Conservation (phyloP, 2,888 invertebrate species). For the Andricus quercusramuli region DNA sequence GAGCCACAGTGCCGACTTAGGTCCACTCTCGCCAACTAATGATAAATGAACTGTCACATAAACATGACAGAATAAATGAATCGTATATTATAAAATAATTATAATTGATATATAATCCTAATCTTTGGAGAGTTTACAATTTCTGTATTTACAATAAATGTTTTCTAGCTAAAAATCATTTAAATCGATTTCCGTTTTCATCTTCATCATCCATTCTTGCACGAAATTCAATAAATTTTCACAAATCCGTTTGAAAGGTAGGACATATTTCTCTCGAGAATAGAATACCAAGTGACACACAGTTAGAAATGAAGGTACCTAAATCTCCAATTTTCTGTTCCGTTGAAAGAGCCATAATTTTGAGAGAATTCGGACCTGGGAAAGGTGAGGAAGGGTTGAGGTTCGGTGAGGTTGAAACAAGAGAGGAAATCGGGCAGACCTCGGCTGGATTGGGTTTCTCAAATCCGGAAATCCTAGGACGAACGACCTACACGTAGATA, state of each 20-base stretch:
- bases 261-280: background rate
- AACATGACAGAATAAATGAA: no score
- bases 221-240: background rate
- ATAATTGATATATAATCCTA: no score
- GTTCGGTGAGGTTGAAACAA: slow-evolving; percentile 8
- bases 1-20: no score
- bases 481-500: slow-evolving; percentile 47
- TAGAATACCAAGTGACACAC: slow-evolving; percentile 3
- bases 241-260: background rate
- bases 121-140: no score
- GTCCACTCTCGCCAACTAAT: no score
- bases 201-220: background rate
- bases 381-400: slow-evolving; percentile 18
- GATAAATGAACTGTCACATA: no score
- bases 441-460: slow-evolving; percentile 45
- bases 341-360: slow-evolving; percentile 8
- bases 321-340: background rate
- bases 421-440: slow-evolving; percentile 22
- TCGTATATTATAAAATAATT: no score
- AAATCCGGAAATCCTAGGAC: slow-evolving; percentile 54
- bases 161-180: no score
- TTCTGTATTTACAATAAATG: no score
- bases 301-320: background rate
- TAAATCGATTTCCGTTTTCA: background rate
- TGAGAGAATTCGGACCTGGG: background rate